These are phyloP conservation scores for Crocodylus rhombifer DNA, from an alignment of 2,797 vertebrate species.

Conservation along the genomic window DNA sequence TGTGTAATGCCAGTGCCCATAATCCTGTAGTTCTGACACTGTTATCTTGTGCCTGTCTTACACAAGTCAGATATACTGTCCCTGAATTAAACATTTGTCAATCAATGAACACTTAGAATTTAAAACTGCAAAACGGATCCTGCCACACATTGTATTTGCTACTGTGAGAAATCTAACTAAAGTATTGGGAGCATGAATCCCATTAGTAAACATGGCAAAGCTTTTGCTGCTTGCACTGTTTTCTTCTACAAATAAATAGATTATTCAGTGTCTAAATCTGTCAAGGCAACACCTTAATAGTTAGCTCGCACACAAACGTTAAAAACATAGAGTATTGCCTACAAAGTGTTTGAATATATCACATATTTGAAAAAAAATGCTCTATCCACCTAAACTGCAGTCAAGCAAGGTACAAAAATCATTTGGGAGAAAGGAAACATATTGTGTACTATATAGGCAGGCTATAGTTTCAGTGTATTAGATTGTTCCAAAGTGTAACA, in stretches of 20 bases:
- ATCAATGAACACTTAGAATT: not conserved
- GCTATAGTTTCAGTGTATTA: not conserved
- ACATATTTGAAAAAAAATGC: not conserved
- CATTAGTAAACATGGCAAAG: not conserved
- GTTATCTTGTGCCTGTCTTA: not conserved
- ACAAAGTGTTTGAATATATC: not conserved
- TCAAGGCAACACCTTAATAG: not conserved
- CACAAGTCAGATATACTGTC: not conserved
- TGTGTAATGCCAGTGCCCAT: not conserved
- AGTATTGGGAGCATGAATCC: not conserved
- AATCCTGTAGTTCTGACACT: not conserved
- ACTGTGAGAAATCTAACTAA: not conserved
- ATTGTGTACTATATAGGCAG: not conserved
- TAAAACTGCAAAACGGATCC: not conserved
- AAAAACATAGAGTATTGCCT: not conserved
- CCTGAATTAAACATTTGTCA: not conserved
- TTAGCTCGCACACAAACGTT: not conserved
- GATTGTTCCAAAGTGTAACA: not conserved
- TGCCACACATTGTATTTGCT: not conserved
- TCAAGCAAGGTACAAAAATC: not conserved
- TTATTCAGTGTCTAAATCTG: not conserved
- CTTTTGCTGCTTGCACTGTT: not conserved
- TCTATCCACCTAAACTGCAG: not conserved
- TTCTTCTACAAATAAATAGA: not conserved
- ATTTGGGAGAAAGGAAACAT: not conserved